phyloP scores from a whole-genome alignment of 2,113 vertebrate species.

The Aythya baeri region DNA sequence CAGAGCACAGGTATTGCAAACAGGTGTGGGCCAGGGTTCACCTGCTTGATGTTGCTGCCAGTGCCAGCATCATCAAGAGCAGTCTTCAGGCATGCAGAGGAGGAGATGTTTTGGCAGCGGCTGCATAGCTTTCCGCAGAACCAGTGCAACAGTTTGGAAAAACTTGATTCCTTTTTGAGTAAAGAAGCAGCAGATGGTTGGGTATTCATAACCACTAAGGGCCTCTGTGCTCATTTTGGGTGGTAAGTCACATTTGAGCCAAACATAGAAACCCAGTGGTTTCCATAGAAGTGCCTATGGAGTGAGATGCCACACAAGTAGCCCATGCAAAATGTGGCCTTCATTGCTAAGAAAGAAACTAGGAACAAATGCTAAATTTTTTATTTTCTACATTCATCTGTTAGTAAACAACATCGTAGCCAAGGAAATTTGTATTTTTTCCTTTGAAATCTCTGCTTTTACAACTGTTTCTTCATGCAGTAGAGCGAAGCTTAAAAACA shows the following conservation, averaged over 20 bases:
- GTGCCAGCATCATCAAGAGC: not conserved
- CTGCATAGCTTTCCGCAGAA: not conserved
- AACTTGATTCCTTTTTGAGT: slow-evolving; percentile 34
- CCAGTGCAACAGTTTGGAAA: not conserved
- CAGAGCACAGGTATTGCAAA: not conserved
- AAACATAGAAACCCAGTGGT: slow-evolving; percentile 44
- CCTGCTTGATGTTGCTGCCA: not conserved
- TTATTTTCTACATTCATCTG: not conserved
- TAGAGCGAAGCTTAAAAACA: not conserved
- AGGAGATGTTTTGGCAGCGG: not conserved
- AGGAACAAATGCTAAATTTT: not conserved
- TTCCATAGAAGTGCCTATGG: not conserved
- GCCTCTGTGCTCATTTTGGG: not conserved
- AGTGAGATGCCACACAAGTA: slow-evolving; percentile 47
- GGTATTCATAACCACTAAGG: not conserved
- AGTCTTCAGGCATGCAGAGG: not conserved
- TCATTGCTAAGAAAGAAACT: not conserved
- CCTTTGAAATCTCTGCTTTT: not conserved
- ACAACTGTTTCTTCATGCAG: not conserved
- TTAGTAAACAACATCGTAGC: not conserved
- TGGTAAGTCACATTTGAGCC: slow-evolving; percentile 6
- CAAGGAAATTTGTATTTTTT: not conserved
- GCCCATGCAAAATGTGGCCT: slow-evolving; percentile 9
- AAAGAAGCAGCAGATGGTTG: not conserved
- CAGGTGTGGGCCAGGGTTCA: not conserved